phyloP scores from a whole-genome alignment of 2,797 vertebrate genomes.

The Lophotriccus pileatus region DNA sequence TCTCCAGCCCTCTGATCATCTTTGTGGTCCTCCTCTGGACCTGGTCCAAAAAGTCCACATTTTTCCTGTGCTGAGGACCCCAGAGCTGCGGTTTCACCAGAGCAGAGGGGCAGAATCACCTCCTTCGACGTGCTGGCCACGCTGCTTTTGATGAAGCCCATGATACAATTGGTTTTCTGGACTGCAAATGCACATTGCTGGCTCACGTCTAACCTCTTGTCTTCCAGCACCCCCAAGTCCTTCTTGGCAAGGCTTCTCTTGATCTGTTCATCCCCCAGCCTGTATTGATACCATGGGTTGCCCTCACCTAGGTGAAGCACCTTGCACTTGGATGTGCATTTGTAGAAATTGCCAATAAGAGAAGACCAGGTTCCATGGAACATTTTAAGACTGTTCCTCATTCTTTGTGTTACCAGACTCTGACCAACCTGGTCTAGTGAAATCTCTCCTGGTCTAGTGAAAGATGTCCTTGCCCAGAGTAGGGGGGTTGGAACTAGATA shows the following conservation, averaged over 20 bases:
- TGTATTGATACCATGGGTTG: background rate
- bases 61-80: background rate
- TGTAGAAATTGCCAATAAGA: background rate
- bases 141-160: background rate
- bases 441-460: background rate
- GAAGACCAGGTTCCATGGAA: background rate
- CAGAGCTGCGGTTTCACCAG: background rate
- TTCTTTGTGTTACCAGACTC: background rate
- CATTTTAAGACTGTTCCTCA: background rate
- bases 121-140: background rate
- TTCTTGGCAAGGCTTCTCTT: fast-evolving
- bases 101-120: background rate
- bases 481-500: background rate
- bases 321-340: background rate
- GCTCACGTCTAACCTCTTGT: fast-evolving
- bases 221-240: background rate
- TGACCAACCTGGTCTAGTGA: background rate
- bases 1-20: background rate
- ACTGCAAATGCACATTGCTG: background rate
- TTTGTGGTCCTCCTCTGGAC: background rate
- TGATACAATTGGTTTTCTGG: fast-evolving
- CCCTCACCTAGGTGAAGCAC: background rate
- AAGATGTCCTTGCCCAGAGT: background rate
- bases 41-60: fast-evolving
- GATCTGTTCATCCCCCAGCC: background rate